Base-by-base conservation (phyloP, 2,888 invertebrate species). In the Ornithoptera alexandrae region DNA sequence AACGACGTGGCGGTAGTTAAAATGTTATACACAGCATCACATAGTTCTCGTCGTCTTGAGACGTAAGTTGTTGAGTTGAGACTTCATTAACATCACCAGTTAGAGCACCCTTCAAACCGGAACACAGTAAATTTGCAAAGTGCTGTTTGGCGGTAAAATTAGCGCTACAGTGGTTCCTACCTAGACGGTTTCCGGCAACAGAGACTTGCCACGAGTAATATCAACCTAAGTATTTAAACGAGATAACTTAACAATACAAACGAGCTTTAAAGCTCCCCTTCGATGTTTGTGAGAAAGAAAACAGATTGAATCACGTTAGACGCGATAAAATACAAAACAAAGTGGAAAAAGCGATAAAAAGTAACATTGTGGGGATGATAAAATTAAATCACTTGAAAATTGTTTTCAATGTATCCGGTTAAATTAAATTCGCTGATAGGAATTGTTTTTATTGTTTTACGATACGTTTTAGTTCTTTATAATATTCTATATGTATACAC, bases 341-440 rank as follows among this genome's bases (percentile, higher is more conserved):
- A 62, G 10, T 22, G 5, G 62, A 30, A 53, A 53, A 53, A 24
- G 6, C 24, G 12, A 24, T 24, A 53, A 18, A 53, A 53, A 63
- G 50, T 53, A 24, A 63, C 22, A 18, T n/a, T 63, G 50, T 50
- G 50, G n/a, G 24, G 62, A 50, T 24, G 50, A 22, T 46, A 20
- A 62, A 22, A 62, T n/a, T 36, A 53, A 63, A 50, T 63, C 50
- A 63, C 30, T 63, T 15, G 24, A 53, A 39, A 62, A 63, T 63
- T 63, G 62, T 63, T 53, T 63, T 63, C 50, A 63, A 24, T 24
- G 50, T 10, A 63, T 30, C 18, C 6, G 15, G 62, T 24, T 18
- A 63, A 50, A 50, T 50, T 53, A 63, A 63, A 53, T 53, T 53
- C 53, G 17, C 53, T 53, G 5, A 46, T 62, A 20, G 8, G 20